Conservation (phyloP, 2,797 vertebrate species). For the Gastrophryne carolinensis region DNA sequence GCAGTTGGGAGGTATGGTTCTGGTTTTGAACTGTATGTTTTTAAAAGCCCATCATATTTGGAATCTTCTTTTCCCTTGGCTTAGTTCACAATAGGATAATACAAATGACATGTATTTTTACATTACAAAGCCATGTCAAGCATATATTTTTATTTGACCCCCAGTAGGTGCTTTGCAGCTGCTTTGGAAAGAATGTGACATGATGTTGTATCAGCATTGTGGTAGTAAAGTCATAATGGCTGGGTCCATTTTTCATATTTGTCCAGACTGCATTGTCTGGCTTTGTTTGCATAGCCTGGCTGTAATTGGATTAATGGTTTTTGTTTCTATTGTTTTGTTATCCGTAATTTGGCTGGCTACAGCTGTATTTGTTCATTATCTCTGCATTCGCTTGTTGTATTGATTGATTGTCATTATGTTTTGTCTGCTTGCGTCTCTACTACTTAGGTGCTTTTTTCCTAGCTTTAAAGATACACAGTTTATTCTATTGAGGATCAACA, state of each 20-base stretch:
- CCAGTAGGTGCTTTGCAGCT: background rate
- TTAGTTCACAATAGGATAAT: too few species aligned
- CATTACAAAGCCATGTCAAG: background rate
- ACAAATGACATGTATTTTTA: background rate
- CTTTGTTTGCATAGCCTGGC: background rate
- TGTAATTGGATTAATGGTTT: background rate
- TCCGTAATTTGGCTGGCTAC: background rate
- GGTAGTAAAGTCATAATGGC: background rate
- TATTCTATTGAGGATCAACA: too few species aligned
- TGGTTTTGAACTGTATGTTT: too few species aligned
- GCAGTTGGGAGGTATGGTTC: too few species aligned
- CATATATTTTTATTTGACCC: background rate
- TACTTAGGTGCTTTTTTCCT: background rate
- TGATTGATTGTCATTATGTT: slow-evolving; percentile 2
- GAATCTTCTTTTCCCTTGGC: too few species aligned
- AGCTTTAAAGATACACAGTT: background rate
- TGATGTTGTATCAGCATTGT: background rate
- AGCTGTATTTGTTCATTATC: slow-evolving; percentile 14
- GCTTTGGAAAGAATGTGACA: background rate
- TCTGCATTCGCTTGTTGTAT: slow-evolving; percentile 7
- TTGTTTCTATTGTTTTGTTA: slow-evolving; percentile 16
- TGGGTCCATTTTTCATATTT: background rate
- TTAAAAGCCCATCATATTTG: too few species aligned
- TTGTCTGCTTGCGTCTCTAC: background rate
- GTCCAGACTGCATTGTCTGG: background rate